Conservation (phyloP, 2,888 invertebrate genomes). For the Eubasilissa splendida region DNA sequence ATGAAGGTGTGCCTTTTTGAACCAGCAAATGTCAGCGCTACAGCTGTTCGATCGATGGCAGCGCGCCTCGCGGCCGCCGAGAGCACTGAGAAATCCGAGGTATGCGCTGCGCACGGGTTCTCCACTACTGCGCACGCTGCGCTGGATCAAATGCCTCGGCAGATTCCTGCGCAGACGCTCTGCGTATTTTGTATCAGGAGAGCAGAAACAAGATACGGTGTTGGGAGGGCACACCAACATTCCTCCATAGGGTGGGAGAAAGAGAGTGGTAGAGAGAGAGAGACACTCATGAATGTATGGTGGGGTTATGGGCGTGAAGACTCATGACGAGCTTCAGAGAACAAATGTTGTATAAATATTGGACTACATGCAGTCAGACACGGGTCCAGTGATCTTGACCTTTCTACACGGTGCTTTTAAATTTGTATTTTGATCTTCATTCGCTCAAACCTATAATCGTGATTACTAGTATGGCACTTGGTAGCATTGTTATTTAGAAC, state of each 20-base stretch:
- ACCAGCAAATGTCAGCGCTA: slow-evolving; percentile 29
- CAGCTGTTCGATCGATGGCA: slow-evolving; percentile 30
- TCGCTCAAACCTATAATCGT: too few relatives aligned
- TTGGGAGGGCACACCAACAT: slow-evolving; percentile 7
- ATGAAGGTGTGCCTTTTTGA: slow-evolving; percentile 20
- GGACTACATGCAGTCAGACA: not conserved
- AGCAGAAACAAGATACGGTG: slow-evolving; percentile 45
- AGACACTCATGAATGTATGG: not conserved
- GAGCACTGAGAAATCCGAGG: slow-evolving; percentile 41
- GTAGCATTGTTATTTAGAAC: too few relatives aligned
- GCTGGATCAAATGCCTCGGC: slow-evolving; percentile 30
- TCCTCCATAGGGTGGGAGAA: slow-evolving; percentile 22
- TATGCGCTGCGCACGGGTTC: slow-evolving; percentile 49
- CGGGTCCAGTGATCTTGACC: slow-evolving; percentile 3
- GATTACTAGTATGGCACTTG: too few relatives aligned
- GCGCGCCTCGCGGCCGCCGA: slow-evolving; percentile 42
- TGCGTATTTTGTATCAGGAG: slow-evolving; percentile 55
- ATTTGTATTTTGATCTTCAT: not conserved
- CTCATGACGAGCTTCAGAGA: not conserved
- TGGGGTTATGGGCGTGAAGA: slow-evolving; percentile 5
- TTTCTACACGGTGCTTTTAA: slow-evolving; percentile 12
- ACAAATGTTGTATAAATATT: not conserved
- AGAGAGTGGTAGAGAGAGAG: slow-evolving; percentile 13
- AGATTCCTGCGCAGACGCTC: slow-evolving; percentile 56
- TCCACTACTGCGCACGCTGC: slow-evolving; percentile 30